These are phyloP conservation scores for Elmis aenea DNA, from an alignment of 2,888 invertebrate species.

Conservation along the genomic window DNA sequence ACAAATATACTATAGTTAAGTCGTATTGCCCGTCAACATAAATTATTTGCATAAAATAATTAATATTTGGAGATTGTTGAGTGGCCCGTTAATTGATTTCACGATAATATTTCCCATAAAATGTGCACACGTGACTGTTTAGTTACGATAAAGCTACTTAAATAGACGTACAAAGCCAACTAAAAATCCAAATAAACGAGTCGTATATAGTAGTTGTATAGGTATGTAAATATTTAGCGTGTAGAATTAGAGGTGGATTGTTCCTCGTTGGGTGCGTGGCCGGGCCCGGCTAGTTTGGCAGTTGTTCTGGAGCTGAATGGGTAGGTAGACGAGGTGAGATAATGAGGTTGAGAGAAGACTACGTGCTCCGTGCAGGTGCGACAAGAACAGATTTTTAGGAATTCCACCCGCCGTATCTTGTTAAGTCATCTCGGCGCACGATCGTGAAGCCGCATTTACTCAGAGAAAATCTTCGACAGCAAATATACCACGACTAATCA, in stretches of 20 bases:
- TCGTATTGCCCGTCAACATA: no score
- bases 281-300: conserved; percentile 36
- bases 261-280: conserved; percentile 17
- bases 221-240: conserved; percentile 43
- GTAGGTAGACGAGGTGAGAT: conserved; percentile 45
- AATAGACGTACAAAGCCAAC: no score
- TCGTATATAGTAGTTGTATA: conserved; percentile 21
- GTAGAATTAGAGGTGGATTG: conserved; percentile 22
- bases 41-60: no score
- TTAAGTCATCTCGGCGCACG: conserved; percentile 46
- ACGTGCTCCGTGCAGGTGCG: conserved; percentile 20
- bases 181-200: no score
- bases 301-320: conserved; percentile 36
- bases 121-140: no score
- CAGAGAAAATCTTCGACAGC: conserved; percentile 20
- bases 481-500: no score
- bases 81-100: no score
- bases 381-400: conserved; percentile 39
- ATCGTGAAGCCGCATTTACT: conserved; percentile 24
- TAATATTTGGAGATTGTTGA: no score
- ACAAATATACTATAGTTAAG: no score
- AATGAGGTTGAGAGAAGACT: conserved; percentile 42
- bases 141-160: no score
- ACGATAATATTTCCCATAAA: no score
- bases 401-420: conserved; percentile 47